phyloP scores from a whole-genome alignment of 1,140 invertebrate species.

The Drosophila hydei region DNA sequence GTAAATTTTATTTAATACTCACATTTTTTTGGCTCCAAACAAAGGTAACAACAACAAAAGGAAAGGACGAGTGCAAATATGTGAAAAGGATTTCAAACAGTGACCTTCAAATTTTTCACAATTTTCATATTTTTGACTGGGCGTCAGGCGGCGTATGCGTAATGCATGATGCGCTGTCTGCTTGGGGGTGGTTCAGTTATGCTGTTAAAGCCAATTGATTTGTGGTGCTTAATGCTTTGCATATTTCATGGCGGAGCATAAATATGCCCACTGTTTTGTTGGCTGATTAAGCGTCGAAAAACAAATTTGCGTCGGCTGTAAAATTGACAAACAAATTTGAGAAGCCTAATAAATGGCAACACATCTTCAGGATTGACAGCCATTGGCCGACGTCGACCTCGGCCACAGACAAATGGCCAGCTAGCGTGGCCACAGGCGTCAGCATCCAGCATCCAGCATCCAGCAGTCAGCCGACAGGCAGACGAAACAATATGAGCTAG shows the following conservation, averaged over 20 bases:
- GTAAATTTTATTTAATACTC: slow-evolving; percentile 39
- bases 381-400: slow-evolving; percentile 10
- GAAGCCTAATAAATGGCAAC: slow-evolving; percentile 39
- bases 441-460: slow-evolving; percentile 10
- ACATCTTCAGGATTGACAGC: slow-evolving; percentile 51
- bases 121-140: slow-evolving; percentile 45
- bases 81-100: slow-evolving; percentile 34
- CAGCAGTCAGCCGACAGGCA: slow-evolving; percentile 33
- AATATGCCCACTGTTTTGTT: slow-evolving; percentile 16
- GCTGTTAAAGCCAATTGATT: slow-evolving; percentile 4
- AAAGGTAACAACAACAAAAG: slow-evolving; percentile 4
- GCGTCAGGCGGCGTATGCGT: slow-evolving; percentile 27
- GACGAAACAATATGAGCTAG: slow-evolving; percentile 25
- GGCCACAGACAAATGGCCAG: slow-evolving; percentile 54
- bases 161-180: slow-evolving; percentile 11
- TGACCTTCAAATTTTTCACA: slow-evolving; percentile 51
- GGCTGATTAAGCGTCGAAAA: slow-evolving; percentile 23
- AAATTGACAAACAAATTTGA: slow-evolving; percentile 47
- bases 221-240: neutral
- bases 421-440: slow-evolving; percentile 18
- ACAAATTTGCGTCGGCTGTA: neutral
- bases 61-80: slow-evolving; percentile 11
- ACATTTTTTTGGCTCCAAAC: slow-evolving; percentile 15
- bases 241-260: slow-evolving; percentile 4
- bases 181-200: neutral